A percentile compares a stretch with the other conserved stretches of the same genome.
Evolutionary conservation across 2,797 vertebrate species (phyloP).

Genomic region (Aplochiton taeniatus): DNA sequence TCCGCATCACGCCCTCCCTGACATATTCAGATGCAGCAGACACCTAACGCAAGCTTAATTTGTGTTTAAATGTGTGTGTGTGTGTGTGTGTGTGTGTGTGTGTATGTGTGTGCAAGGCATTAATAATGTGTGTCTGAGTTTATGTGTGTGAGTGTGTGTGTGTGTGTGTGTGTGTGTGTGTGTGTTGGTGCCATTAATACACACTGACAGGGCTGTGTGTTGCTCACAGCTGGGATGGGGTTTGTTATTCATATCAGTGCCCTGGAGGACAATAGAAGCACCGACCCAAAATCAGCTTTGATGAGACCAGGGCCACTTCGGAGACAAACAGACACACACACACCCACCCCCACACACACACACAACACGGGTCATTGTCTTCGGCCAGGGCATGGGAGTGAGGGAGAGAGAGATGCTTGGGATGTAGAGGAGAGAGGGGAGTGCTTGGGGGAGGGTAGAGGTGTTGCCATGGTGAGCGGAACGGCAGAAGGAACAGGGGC

Average conservation of each 20-base stretch:
- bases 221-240: slow-evolving; percentile 28
- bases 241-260: slow-evolving; percentile 33
- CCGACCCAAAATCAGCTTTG: slow-evolving; percentile 19
- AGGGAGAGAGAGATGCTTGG: too few relatives aligned
- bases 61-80: slow-evolving; percentile 26
- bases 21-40: too few relatives aligned
- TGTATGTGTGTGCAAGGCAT: neutral
- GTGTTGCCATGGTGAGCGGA: slow-evolving; percentile 77
- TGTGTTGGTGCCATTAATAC: slow-evolving; percentile 2
- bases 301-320: slow-evolving; percentile 26
- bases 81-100: slow-evolving; percentile 32
- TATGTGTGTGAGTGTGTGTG: slow-evolving; percentile 12
- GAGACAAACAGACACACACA: slow-evolving; percentile 22
- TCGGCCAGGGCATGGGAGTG: slow-evolving; percentile 11
- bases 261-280: slow-evolving; percentile 18
- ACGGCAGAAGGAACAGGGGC: slow-evolving; percentile 74
- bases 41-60: too few relatives aligned
- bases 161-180: slow-evolving; percentile 29
- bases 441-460: slow-evolving; percentile 10
- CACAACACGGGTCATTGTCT: slow-evolving; percentile 69
- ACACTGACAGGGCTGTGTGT: neutral
- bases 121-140: slow-evolving; percentile 14
- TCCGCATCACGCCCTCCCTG: too few relatives aligned
- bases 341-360: slow-evolving; percentile 26
- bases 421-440: slow-evolving; percentile 20